Conservation (phyloP, 1,140 invertebrate genomes). For the Pseudomyrmex sp. region DNA sequence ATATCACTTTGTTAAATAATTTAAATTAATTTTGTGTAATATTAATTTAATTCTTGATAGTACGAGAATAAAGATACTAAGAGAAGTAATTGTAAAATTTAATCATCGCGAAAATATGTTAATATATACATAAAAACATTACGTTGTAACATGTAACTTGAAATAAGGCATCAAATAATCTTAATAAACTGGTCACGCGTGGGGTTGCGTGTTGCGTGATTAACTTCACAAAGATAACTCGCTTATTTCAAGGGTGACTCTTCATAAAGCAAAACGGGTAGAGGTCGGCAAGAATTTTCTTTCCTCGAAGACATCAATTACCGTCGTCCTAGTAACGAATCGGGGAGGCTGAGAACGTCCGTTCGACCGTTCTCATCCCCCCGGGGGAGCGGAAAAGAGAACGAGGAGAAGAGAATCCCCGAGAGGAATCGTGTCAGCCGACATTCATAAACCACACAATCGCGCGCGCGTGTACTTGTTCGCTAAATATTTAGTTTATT, state of each 20-base stretch:
- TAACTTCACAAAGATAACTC: slow-evolving; percentile 23
- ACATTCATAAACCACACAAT: slow-evolving; percentile 47
- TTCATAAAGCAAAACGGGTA: slow-evolving; percentile 39
- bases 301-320: slow-evolving; percentile 64
- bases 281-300: slow-evolving; percentile 53
- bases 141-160: not conserved
- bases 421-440: slow-evolving; percentile 36
- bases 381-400: not conserved
- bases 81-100: not conserved
- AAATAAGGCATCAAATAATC: slow-evolving; percentile 15
- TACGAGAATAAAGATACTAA: no score
- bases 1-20: no score
- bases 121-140: not conserved
- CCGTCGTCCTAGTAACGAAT: slow-evolving; percentile 64
- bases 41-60: no score
- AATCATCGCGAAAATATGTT: not conserved
- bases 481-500: slow-evolving; percentile 69
- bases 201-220: slow-evolving; percentile 25
- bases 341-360: slow-evolving; percentile 18
- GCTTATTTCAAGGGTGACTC: slow-evolving; percentile 39
- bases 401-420: not conserved
- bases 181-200: slow-evolving; percentile 17
- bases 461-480: slow-evolving; percentile 59
- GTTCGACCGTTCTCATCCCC: slow-evolving; percentile 45
- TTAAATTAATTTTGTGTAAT: no score